Evolutionary conservation across 2,113 vertebrate species (phyloP), one percentile per base, ranked within the genome.

Genomic region (Alligator sinensis): DNA sequence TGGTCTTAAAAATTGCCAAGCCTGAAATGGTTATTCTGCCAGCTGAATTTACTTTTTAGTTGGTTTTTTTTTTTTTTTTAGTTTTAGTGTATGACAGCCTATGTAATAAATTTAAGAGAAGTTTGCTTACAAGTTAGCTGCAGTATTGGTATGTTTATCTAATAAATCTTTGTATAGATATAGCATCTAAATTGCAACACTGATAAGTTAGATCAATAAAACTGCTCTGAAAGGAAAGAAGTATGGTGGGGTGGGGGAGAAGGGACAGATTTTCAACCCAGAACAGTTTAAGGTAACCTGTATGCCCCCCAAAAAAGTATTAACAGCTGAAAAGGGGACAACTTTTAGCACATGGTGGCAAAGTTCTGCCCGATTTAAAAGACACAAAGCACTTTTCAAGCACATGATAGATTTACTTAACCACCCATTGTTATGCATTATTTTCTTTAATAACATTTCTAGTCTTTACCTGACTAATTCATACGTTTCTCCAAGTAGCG

Each of bases 401-500:
- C 83, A 91, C 57, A 59, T 24, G 15, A 68, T 22, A 63, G 47
- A 34, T 15, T 55, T 54, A 19, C 21, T 1, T 34, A 63, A 82
- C 30, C 21, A 30, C 10, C 7, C 8, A 12, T n/a, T n/a, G 11
- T 57, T 55, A n/a, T 17, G 80, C 2, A 47, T 54, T 34, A 21
- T 5, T 3, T 11, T 79, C 80, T 63, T 9, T 60, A 92, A 62
- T 3, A 28, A 57, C 70, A 3, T 34, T 75, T 75, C 54, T 70
- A 22, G 2, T 82, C 86, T 28, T 97, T 97, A 99, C 99, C 99
- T 98, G 96, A 99, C 98, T 85, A 99, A 94, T 96, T 99, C 99
- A 9, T 99, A 99, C 0, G 99, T 99, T 94, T 99, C 99, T 58
- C 99, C 99, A 82, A 99, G 98, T 16, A 99, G 97, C 0, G 99